Evolutionary conservation across 2,888 invertebrate species (phyloP), one percentile per base, ranked within the genome.

Genomic region (Orthosia cruda): DNA sequence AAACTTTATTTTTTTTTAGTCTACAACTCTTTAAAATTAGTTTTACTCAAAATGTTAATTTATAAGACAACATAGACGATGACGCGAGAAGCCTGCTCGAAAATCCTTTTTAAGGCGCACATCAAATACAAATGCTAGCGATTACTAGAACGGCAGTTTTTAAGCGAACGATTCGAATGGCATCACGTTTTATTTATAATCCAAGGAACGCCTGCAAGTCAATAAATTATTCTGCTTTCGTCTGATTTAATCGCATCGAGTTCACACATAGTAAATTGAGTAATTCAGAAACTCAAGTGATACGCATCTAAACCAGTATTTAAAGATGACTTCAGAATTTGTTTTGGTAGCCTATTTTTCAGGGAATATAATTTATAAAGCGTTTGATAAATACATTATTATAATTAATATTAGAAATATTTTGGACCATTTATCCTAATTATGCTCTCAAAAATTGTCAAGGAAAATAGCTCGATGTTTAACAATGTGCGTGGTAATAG

Each of bases 111-210:
- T 13, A 54, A 77, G 55, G n/a, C 32, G 50, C 13, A 54, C 18
- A 40, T 67, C 57, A 47, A 63, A 63, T 71, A 73, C 80, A 71
- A 74, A 77, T 61, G 45, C 67, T 52, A 47, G 7, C 59, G 61
- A 81, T 84, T 77, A 77, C 66, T 70, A 45, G 52, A 70, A 69
- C 57, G 72, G 68, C 52, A 40, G 40, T 52, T 69, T 18, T 40
- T 57, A 49, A 65, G 57, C 74, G 58, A 80, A 74, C 71, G 68
- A 68, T 79, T 74, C 74, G 69, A 67, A 74, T 74, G 74, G 66
- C 67, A 74, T 76, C 49, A 20, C 59, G 59, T 65, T 75, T 75
- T 71, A 73, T 77, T 76, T 71, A 74, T 64, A 16, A 64, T 62
- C 52, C 45, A 32, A 72, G 23, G 16, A 50, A 47, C 58, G 63